Base-by-base conservation (phyloP, 1,140 invertebrate genomes). In the Sinonovacula constricta region DNA sequence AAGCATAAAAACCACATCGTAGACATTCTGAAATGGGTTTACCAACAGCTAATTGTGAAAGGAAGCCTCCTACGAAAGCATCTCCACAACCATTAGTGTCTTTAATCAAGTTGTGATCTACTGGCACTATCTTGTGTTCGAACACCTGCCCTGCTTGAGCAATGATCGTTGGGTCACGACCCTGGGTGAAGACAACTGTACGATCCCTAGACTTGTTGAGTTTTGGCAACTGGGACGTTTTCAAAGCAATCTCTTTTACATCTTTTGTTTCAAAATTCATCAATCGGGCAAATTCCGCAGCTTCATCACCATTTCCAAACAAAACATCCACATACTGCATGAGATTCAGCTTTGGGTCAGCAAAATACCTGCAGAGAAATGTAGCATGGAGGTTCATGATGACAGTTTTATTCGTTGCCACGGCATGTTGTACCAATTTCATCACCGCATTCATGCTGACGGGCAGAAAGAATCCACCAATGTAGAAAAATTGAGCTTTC, bases 41-140 rank as follows among this genome's bases (percentile, higher is more conserved):
- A 2, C 93, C 94, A 88, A 95, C 94, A 31, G 98, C 94, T 85
- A 95, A 94, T 91, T 98, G 96, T n/a, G 97, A 94, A 28, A 99
- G 90, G 89, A 99, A 99, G 5, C 94, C 98, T 83, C 98, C 98
- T 71, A 97, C 95, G 92, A 99, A 99, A 15, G 98, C 97, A 93
- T 99, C 98, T 51, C 98, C 98, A 87, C 98, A 98, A 45, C 98
- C 98, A 93, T 99, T 99, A 0, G 98, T 99, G 90, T 99, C 98
- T 53, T 88, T 87, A 12, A 90, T 87, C 10, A 86, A 34, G 12
- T 53, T 31, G 12, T 80, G 84, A 36, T 88, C 81, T 10, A 89
- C 74, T 24, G 82, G 81, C 31, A 57, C 28, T 0, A 89, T 81
- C n/a, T 80, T 79, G 69, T 84, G 81, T 71, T 87, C 85, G 28